Percentiles rank a stretch among this genome's conserved stretches.
Evolutionary conservation across 2,113 vertebrate genomes (phyloP).

Genomic region (Aldabrachelys gigantea): DNA sequence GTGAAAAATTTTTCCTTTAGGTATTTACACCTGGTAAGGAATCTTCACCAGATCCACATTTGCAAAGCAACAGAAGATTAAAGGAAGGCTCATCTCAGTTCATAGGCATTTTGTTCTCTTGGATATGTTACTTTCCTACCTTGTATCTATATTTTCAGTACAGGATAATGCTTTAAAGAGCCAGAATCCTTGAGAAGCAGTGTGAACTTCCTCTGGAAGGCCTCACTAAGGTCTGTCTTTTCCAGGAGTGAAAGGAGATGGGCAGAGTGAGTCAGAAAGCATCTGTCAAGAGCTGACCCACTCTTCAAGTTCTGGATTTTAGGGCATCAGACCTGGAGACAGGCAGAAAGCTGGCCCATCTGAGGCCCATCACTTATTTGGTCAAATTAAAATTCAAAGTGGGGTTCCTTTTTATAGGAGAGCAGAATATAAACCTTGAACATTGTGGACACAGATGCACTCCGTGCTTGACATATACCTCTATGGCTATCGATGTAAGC

Average conservation of each 20-base stretch:
- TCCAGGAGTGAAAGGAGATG: background rate
- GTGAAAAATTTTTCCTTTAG: background rate
- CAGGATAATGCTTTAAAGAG: background rate
- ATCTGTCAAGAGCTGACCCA: background rate
- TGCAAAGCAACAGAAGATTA: background rate
- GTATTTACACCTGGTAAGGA: background rate
- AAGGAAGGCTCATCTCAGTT: background rate
- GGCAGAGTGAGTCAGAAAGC: background rate
- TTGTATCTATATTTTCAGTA: background rate
- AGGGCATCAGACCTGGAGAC: accelerated
- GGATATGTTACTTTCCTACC: background rate
- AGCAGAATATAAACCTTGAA: background rate
- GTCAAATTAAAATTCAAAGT: background rate
- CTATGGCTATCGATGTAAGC: too few relatives aligned
- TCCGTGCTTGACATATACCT: background rate
- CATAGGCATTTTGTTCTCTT: background rate
- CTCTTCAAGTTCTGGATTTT: background rate
- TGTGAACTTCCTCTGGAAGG: background rate
- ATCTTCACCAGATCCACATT: background rate
- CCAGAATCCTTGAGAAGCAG: background rate
- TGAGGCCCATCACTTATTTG: background rate
- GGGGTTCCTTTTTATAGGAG: background rate
- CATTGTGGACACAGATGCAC: background rate
- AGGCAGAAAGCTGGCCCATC: background rate
- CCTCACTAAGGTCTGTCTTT: background rate